Evolutionary conservation across 2,888 invertebrate species (phyloP).

Genomic region (Napeogenes inachia): DNA sequence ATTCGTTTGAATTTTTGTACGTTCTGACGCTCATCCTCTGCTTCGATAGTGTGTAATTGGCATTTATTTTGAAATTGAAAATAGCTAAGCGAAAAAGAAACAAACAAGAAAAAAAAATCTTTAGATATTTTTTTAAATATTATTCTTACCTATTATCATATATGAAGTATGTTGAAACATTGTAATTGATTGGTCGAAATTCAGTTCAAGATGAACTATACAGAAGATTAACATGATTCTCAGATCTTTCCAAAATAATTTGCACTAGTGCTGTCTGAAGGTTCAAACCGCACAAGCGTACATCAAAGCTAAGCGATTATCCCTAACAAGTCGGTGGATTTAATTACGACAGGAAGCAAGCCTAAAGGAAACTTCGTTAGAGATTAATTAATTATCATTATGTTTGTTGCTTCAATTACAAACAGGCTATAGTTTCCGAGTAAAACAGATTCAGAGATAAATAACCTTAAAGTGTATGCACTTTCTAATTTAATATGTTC

Average conservation of each 20-base stretch:
- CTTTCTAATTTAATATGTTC: too few species aligned
- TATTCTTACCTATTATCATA: too few species aligned
- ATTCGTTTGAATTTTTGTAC: neutral
- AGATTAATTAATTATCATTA: slow-evolving; percentile 5
- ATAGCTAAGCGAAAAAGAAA: too few species aligned
- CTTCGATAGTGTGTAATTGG: neutral
- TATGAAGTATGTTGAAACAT: too few species aligned
- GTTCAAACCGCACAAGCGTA: slow-evolving; percentile 17
- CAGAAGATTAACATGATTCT: neutral
- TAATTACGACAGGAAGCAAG: slow-evolving; percentile 26
- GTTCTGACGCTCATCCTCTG: neutral
- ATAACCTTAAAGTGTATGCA: too few species aligned
- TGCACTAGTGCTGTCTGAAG: slow-evolving; percentile 10
- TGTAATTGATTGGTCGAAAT: neutral
- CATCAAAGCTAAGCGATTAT: slow-evolving; percentile 23
- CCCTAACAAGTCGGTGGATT: slow-evolving; percentile 18
- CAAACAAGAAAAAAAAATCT: too few species aligned
- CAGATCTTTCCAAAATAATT: slow-evolving; percentile 11
- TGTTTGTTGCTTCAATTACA: neutral
- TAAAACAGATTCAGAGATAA: neutral
- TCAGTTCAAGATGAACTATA: neutral
- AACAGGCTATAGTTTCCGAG: neutral
- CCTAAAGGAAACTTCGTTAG: slow-evolving; percentile 12
- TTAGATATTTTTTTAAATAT: too few species aligned
- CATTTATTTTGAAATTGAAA: too few species aligned